Base-by-base conservation (phyloP, 2,113 vertebrate species). In the Ciconia maguari region DNA sequence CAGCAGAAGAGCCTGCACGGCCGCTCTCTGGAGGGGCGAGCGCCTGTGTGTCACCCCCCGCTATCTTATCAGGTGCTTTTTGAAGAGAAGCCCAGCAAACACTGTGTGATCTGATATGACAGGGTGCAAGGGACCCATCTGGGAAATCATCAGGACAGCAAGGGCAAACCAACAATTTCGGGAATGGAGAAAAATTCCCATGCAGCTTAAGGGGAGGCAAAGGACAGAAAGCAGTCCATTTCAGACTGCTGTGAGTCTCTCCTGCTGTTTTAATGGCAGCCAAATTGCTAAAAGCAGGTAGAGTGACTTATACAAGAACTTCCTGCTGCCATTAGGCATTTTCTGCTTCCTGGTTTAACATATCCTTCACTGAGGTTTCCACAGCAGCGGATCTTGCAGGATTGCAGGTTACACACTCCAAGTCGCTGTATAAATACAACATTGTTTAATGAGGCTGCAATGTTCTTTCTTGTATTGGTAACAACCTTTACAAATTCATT, bases 31-130 rank as follows among this genome's bases (percentile, higher is more conserved):
- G 44, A 52, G 44, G 57, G 55, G n/a, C 7, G 11, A 75, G 20
- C 2, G 6, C 52, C 71, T 58, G 25, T 2, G 1, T 71, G 54
- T 51, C 6, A 15, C 19, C 58, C 52, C 24, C 66, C 52, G 52
- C n/a, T 90, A 81, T 52, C 87, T 93, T 90, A 96, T 94, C 92
- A 83, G 34, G 27, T 9, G 48, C 38, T 87, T 92, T 94, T 70
- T 86, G 54, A 70, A 91, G 41, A 75, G 78, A 87, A 93, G 54
- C 48, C 80, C 79, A 89, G 79, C 60, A 90, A 90, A 87, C 62
- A 79, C 49, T 69, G 46, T 54, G 32, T 78, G 44, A 41, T 60
- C 70, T 81, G 87, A 93, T 61, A 80, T 1, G 30, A 70, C 30
- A 49, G 9, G 8, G 54, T n/a, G 19, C 42, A 55, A 94, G 44